Evolutionary conservation across 1,140 invertebrate species (phyloP), one percentile per base, ranked within the genome.

Genomic region (Trichoplusia ni): DNA sequence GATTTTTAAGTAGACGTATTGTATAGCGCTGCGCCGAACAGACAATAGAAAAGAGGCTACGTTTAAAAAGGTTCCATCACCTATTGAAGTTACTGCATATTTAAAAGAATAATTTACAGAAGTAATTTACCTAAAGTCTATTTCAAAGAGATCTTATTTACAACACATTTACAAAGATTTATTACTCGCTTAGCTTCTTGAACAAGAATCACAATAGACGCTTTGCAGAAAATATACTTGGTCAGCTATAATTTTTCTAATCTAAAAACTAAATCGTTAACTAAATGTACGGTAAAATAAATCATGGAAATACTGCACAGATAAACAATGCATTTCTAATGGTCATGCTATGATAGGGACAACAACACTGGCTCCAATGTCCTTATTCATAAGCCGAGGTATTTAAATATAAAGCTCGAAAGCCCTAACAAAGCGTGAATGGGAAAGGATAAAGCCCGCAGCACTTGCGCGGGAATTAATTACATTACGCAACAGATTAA

Each of bases 321-420:
- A 64, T 47, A 64, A 8, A 70, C 61, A 64, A 59, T 61, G 63
- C 62, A 16, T 58, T 29, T 38, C 68, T 70, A 70, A 53, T 63
- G 54, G 47, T 16, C 64, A 67, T 66, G 68, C 68, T 40, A 40
- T 35, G 53, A 23, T 38, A 33, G 27, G 25, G 29, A 29, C 5
- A 11, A 51, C 23, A 29, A 31, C 29, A 18, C 11, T 21, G 18
- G 40, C 40, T 42, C 40, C 40, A 42, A 42, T 42, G 40, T n/a
- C 4, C 6, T 11, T 5, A n/a, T n/a, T n/a, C n/a, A n/a, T n/a
- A n/a, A n/a, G n/a, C n/a, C n/a, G n/a, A n/a, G n/a, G n/a, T 37
- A 11, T 14, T 16, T 35, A 14, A 14, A 2, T n/a, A n/a, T n/a
- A n/a, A n/a, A n/a, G n/a, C n/a, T n/a, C n/a, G n/a, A n/a, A n/a